Evolutionary conservation across 2,797 vertebrate genomes (phyloP).

Genomic region (Epinephelus coioides): DNA sequence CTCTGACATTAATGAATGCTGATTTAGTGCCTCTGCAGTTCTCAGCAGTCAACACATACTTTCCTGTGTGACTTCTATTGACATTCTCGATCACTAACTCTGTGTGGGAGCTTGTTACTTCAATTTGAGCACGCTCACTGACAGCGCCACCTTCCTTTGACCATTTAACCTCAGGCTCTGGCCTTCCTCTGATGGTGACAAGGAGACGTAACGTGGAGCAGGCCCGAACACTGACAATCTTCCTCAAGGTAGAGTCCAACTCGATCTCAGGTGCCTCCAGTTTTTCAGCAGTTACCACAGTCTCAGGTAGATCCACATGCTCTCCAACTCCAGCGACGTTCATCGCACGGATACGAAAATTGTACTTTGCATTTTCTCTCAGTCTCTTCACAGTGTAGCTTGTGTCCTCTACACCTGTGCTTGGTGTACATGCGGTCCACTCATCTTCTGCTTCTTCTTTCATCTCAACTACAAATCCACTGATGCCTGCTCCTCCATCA

Average conservation of each 20-base stretch:
- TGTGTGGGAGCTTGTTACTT: constrained; percentile 92
- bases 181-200: constrained; percentile 95
- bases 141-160: constrained; percentile 92
- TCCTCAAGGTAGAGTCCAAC: constrained; percentile 94
- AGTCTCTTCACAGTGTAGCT: constrained; percentile 92
- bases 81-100: constrained; percentile 96
- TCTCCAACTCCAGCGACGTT: constrained; percentile 95
- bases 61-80: constrained; percentile 95
- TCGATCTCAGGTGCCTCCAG: constrained; percentile 96
- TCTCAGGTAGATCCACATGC: constrained; percentile 88
- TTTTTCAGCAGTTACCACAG: constrained; percentile 91
- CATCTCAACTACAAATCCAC: constrained; percentile 92
- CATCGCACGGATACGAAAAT: constrained; percentile 94
- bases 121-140: constrained; percentile 92
- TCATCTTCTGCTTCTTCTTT: constrained; percentile 92
- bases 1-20: constrained; percentile 95
- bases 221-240: constrained; percentile 92
- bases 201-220: constrained; percentile 92
- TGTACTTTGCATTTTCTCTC: constrained; percentile 94
- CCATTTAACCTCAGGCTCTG: constrained; percentile 97
- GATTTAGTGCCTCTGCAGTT: constrained; percentile 95
- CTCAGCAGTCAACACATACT: constrained; percentile 93
- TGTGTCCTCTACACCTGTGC: constrained; percentile 90
- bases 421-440: constrained; percentile 92
- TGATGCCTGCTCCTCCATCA: constrained; percentile 93